Conservation (phyloP, 2,797 vertebrate genomes). For the Babyrousa celebensis region DNA sequence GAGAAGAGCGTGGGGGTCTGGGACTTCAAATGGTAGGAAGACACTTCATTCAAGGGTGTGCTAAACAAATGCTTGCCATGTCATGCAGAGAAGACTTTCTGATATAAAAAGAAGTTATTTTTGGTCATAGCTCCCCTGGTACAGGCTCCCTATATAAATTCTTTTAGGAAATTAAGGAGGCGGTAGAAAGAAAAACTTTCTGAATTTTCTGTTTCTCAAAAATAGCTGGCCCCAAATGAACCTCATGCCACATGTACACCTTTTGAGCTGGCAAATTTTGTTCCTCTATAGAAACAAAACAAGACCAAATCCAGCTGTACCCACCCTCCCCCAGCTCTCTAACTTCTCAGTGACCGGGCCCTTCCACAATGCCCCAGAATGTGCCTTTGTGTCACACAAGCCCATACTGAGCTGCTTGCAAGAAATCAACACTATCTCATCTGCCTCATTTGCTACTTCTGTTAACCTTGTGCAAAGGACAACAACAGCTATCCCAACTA, state of each 20-base stretch:
- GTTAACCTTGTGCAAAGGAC: conserved; percentile 7
- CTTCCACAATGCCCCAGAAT: not conserved
- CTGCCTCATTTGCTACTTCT: not conserved
- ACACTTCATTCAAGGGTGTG: not conserved
- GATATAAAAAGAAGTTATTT: not conserved
- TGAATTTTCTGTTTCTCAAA: not conserved
- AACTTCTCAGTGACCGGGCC: not conserved
- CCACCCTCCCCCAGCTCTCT: rapidly evolving
- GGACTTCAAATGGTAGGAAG: not conserved
- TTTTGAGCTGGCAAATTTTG: not conserved
- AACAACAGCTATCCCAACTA: not conserved
- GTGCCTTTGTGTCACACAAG: not conserved
- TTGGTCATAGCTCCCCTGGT: not conserved
- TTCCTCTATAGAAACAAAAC: not conserved
- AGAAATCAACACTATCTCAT: not conserved
- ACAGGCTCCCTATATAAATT: not conserved
- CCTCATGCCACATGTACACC: not conserved
- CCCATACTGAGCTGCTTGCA: not conserved
- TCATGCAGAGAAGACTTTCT: not conserved
- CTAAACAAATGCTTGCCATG: not conserved
- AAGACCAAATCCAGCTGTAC: not conserved
- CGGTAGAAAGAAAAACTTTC: not conserved
- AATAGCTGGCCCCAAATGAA: not conserved
- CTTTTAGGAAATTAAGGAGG: not conserved
- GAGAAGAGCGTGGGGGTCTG: not conserved